These are phyloP conservation scores for Plectropomus leopardus DNA, from an alignment of 2,113 vertebrate genomes.

Conservation along the genomic window DNA sequence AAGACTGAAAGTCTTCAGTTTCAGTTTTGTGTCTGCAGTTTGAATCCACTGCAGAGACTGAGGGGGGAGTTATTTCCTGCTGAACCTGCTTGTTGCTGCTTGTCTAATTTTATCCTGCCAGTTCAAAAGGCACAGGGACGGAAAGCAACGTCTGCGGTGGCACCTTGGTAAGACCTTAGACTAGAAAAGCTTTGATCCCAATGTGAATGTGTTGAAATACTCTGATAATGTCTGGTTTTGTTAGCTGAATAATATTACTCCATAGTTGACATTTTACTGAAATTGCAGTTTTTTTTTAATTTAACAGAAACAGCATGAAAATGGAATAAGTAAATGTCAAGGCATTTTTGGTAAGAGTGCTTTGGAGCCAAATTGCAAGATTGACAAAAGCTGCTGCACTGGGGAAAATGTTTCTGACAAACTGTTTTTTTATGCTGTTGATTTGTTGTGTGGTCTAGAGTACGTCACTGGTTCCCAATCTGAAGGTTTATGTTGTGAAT, in stretches of 20 bases:
- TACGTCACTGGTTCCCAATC: background rate
- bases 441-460: background rate
- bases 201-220: conserved; percentile 12
- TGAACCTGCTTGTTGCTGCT: conserved; percentile 60
- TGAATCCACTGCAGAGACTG: background rate
- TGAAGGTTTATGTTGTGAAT: background rate
- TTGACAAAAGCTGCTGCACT: background rate
- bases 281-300: background rate
- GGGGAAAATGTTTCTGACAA: background rate
- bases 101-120: conserved; percentile 76
- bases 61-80: conserved; percentile 18
- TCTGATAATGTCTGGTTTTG: background rate
- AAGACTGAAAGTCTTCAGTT: background rate
- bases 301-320: background rate
- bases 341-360: background rate
- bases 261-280: too few species aligned
- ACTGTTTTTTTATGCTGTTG: background rate
- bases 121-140: conserved; percentile 36
- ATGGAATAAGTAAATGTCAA: background rate
- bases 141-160: conserved; percentile 23
- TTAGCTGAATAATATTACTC: too few species aligned
- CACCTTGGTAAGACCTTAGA: conserved; percentile 55
- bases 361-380: background rate
- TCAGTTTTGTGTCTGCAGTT: background rate
- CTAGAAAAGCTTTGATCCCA: background rate